Percentiles rank a stretch among this genome's conserved stretches.
Evolutionary conservation across 1,140 invertebrate species (phyloP).

Genomic region (Drosophila setifemur): DNA sequence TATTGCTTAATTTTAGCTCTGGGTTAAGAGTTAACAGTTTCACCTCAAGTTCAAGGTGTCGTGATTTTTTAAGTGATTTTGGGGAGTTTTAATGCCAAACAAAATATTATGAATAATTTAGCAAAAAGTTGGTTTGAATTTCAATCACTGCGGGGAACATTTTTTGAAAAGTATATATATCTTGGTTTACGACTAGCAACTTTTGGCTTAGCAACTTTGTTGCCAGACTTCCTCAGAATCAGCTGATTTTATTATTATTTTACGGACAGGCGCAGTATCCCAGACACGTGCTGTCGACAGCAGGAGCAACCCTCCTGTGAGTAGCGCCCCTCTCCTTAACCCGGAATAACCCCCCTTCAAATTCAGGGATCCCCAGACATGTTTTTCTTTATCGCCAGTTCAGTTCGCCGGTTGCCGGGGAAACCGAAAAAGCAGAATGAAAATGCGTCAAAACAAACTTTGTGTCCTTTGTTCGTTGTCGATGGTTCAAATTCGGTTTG

Average conservation of each 20-base stretch:
- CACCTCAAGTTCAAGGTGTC: conserved; percentile 62
- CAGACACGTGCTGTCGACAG: conserved; percentile 42
- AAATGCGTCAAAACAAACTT: conserved; percentile 70
- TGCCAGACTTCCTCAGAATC: not conserved
- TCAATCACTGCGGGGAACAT: too few relatives aligned
- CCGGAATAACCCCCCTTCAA: not conserved
- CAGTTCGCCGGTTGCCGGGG: conserved; percentile 59
- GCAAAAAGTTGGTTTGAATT: too few relatives aligned
- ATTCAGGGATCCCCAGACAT: conserved; percentile 45
- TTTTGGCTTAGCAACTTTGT: conserved; percentile 31
- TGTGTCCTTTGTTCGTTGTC: conserved; percentile 50
- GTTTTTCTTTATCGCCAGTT: conserved; percentile 41
- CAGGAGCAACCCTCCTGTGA: conserved; percentile 23
- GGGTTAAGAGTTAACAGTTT: conserved; percentile 17
- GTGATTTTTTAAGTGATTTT: not conserved
- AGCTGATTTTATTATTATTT: conserved; percentile 45
- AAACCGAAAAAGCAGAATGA: conserved; percentile 39
- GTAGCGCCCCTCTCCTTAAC: not conserved
- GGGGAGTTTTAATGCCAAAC: not conserved
- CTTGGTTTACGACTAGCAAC: conserved; percentile 13
- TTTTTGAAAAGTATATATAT: not conserved
- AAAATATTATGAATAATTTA: too few relatives aligned
- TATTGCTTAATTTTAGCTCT: conserved; percentile 43
- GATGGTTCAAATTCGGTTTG: conserved; percentile 9
- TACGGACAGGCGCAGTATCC: conserved; percentile 57